Evolutionary conservation across 2,797 vertebrate genomes (phyloP), one percentile per base, ranked within the genome.

Genomic region (Lophius americanus): DNA sequence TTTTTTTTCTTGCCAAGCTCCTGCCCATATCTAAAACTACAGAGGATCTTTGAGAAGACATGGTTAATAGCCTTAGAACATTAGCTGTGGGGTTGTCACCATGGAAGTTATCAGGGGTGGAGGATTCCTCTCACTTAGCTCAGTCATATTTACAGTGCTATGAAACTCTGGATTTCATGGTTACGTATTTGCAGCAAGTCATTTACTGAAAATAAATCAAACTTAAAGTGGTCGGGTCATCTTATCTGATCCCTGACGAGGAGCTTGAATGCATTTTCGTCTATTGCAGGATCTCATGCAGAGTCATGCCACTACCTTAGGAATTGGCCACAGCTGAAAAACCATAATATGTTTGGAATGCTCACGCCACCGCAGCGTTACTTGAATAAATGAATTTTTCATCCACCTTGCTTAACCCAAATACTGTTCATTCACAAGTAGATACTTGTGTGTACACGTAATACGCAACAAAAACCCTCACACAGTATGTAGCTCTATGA

Each of bases 321-420:
- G n/a, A 68, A 42, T 68, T 62, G 49, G 56, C 68, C 54, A 67
- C 51, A 68, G 68, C 72, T 70, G 64, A 68, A 81, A 75, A 81
- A 75, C 81, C 78, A 75, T 63, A 49, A 64, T 42, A 55, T 62
- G 51, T 49, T 70, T 54, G 48, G 33, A 68, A 57, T 46, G 44
- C 57, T 62, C 56, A 54, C 51, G 67, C 39, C 37, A 47, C 51
- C 36, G 52, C 70, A 51, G 42, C 7, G 60, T 59, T 42, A 38
- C 41, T 11, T 36, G 49, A 42, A 57, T 63, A 49, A 42, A 57
- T 63, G 51, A 76, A 78, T 81, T 48, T 70, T 42, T 9, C 43
- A 48, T 12, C 33, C 56, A 54, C 48, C 44, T 68, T 55, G 55
- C 49, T 51, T 6, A 10, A 75, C 63, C 47, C 39, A 3, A 65